These are phyloP conservation scores for Zosterops lateralis DNA, from an alignment of 2,113 vertebrate genomes.

Conservation along the genomic window DNA sequence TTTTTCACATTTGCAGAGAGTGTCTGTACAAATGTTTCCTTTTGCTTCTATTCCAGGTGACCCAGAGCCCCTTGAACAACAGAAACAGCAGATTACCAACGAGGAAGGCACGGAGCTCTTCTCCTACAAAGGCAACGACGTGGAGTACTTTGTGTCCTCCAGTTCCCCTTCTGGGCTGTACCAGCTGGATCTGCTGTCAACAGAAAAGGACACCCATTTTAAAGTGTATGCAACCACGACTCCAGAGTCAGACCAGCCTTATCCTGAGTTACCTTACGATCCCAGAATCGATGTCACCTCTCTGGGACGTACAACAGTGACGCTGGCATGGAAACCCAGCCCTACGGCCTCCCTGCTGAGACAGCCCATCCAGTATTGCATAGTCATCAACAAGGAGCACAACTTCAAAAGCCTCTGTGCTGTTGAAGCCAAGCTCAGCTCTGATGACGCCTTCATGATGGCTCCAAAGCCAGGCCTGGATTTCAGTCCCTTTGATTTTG, in stretches of 20 bases:
- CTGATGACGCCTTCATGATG: constrained; percentile 88
- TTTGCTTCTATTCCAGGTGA: constrained; percentile 77
- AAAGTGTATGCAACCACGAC: constrained; percentile 94
- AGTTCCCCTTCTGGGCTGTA: constrained; percentile 92
- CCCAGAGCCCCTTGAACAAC: constrained; percentile 90
- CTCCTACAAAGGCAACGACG: constrained; percentile 94
- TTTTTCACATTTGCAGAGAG: not conserved
- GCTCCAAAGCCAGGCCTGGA: constrained; percentile 92
- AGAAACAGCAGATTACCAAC: constrained; percentile 85
- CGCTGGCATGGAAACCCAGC: constrained; percentile 93
- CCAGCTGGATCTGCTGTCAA: constrained; percentile 92
- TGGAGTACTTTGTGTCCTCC: constrained; percentile 89
- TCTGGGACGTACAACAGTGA: constrained; percentile 90
- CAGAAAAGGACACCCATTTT: constrained; percentile 96
- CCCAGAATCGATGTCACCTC: constrained; percentile 92
- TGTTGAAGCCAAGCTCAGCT: constrained; percentile 86
- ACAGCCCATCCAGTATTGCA: constrained; percentile 92
- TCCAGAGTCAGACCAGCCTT: constrained; percentile 93
- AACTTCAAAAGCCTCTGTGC: constrained; percentile 98
- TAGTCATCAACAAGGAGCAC: constrained; percentile 95
- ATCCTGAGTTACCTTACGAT: constrained; percentile 92
- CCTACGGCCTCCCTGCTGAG: constrained; percentile 86
- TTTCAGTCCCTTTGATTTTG: constrained; percentile 95
- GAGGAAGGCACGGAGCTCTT: constrained; percentile 88
- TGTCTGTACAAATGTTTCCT: not conserved